These are phyloP conservation scores for Papilio polytes DNA, from an alignment of 1,140 invertebrate genomes.

Conservation along the genomic window DNA sequence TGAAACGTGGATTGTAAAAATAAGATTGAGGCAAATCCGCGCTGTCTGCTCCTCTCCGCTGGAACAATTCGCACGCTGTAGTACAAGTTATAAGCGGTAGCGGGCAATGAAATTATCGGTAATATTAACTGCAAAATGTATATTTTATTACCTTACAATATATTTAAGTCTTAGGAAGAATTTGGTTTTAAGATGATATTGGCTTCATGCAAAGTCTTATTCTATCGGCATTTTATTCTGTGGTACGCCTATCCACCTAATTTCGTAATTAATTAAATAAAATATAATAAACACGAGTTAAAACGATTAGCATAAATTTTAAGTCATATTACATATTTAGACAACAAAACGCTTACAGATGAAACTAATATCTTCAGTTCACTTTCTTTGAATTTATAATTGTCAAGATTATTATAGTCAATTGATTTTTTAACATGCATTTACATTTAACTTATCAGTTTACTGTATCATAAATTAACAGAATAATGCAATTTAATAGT, in stretches of 20 bases:
- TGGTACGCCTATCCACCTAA: neutral
- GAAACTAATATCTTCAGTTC: no score
- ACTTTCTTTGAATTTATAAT: no score
- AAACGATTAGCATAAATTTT: no score
- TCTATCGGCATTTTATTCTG: neutral
- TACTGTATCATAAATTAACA: no score
- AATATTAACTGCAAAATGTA: neutral
- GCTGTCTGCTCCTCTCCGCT: conserved; percentile 55
- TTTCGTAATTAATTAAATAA: no score
- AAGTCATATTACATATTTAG: no score
- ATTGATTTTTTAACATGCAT: no score
- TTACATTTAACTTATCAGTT: no score
- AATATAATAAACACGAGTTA: no score
- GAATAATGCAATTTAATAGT: neutral
- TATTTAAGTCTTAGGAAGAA: no score
- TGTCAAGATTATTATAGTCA: no score
- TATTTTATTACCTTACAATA: neutral
- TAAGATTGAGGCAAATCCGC: conserved; percentile 68
- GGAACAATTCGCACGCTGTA: conserved; percentile 54
- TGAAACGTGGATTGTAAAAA: conserved; percentile 74
- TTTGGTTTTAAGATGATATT: neutral
- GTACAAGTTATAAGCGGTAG: conserved; percentile 42
- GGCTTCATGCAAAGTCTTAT: neutral
- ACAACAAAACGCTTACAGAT: no score
- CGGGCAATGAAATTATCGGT: neutral